Conservation (phyloP, 2,113 vertebrate species). For the Plotosus lineatus region DNA sequence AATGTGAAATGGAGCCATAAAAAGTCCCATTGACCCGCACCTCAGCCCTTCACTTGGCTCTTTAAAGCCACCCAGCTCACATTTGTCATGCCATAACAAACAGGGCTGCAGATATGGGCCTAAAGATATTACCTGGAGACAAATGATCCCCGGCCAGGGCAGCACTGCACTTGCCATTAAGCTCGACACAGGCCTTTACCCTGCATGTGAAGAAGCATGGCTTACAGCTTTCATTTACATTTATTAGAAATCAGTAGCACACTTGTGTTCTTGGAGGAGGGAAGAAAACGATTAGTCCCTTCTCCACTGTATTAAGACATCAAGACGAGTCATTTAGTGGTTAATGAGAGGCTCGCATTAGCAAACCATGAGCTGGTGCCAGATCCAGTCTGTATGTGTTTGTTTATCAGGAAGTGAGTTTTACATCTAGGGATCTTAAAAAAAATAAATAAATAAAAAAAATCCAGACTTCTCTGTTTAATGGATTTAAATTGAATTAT, state of each 20-base stretch:
- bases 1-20: constrained; percentile 22
- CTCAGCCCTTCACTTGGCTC: constrained; percentile 9
- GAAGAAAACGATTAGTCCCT: constrained; percentile 90
- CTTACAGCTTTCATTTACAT: constrained; percentile 92
- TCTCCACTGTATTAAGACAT: constrained; percentile 94
- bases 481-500: neutral
- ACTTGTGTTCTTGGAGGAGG: constrained; percentile 80
- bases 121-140: constrained; percentile 91
- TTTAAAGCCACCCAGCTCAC: constrained; percentile 35
- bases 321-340: constrained; percentile 96
- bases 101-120: constrained; percentile 87
- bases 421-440: neutral
- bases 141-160: constrained; percentile 82
- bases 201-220: constrained; percentile 86
- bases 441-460: neutral
- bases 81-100: constrained; percentile 62
- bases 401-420: constrained; percentile 34
- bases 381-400: constrained; percentile 20
- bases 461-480: neutral
- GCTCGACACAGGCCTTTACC: constrained; percentile 81
- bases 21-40: constrained; percentile 31
- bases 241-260: constrained; percentile 93
- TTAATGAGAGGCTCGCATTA: constrained; percentile 96
- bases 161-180: constrained; percentile 81
- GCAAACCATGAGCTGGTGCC: constrained; percentile 67